Conservation (phyloP, 1,140 invertebrate species). For the Meloidogyne floridensis region DNA sequence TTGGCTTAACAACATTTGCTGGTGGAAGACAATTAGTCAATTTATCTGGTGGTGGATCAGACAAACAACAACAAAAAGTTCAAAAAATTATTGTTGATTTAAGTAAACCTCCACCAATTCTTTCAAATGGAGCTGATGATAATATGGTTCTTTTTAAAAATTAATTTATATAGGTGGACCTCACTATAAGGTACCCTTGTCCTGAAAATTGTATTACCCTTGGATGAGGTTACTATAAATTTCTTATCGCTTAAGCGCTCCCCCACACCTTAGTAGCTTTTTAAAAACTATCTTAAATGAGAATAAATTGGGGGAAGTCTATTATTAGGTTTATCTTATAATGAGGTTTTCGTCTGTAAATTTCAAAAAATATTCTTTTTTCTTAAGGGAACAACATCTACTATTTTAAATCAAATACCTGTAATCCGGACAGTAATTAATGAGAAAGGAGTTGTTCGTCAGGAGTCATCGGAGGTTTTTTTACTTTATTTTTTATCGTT, state of each 20-base stretch:
- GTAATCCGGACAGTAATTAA: constrained; percentile 33
- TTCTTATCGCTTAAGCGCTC: no score
- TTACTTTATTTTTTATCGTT: background rate
- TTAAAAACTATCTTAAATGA: no score
- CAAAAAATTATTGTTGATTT: constrained; percentile 54
- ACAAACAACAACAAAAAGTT: constrained; percentile 43
- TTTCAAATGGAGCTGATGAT: background rate
- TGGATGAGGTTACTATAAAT: no score
- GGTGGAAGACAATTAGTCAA: constrained; percentile 48
- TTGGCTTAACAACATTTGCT: constrained; percentile 49
- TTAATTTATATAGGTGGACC: background rate
- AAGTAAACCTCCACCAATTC: constrained; percentile 48
- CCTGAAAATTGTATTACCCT: no score
- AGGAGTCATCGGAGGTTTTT: constrained; percentile 16
- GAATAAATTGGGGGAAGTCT: no score
- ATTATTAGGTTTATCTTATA: no score
- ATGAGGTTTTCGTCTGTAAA: no score
- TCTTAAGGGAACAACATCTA: background rate
- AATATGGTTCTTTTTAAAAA: background rate
- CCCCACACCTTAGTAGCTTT: no score
- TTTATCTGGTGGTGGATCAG: constrained; percentile 15
- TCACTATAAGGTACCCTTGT: no score
- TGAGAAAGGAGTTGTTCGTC: constrained; percentile 26
- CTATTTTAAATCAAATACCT: background rate
- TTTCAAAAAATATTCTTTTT: background rate